Evolutionary conservation across 2,888 invertebrate genomes (phyloP), one percentile per base, ranked within the genome.

Genomic region (Mythimna albipuncta): DNA sequence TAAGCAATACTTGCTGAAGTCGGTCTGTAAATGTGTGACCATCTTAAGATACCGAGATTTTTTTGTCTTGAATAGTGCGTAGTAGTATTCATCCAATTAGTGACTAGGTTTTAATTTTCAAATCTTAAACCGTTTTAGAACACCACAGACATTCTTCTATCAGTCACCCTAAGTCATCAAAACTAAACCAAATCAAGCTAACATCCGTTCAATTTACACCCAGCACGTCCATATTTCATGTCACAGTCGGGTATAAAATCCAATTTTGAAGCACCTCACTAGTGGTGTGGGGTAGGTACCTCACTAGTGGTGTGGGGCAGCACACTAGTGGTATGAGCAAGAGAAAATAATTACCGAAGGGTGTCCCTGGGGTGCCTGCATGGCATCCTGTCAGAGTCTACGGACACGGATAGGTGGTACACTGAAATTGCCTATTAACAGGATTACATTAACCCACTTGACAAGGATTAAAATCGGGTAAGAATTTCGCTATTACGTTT

Each of bases 381-480:
- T 82, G 83, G 81, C 82, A 82, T 87, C 82, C 88, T 85, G 88
- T 82, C 87, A 88, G 81, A 82, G 80, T 82, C 81, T 86, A 84
- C 81, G 75, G 75, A 85, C 83, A 83, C 71, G 84, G 79, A 86
- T 88, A 87, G 86, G 82, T 88, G 84, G 81, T 74, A 84, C 82
- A 85, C 77, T 89, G 86, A 88, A 89, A 89, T 89, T 89, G 89
- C 85, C 87, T 88, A 88, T 88, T 89, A 89, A 89, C 81, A 75
- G 84, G 84, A 89, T 89, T 85, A 87, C 84, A 82, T 72, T 84
- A 82, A 89, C 87, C 85, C 83, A 79, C 85, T 83, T 85, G 84
- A 87, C 74, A 75, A 84, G 83, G 83, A 87, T 87, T 87, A 82
- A 84, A 88, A 88, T 87, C 78, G 86, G 77, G 79, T 82, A 80